A percentile compares a stretch with the other conserved stretches of the same genome.
Evolutionary conservation across 2,797 vertebrate genomes (phyloP).

Genomic region (Anguilla megastoma): DNA sequence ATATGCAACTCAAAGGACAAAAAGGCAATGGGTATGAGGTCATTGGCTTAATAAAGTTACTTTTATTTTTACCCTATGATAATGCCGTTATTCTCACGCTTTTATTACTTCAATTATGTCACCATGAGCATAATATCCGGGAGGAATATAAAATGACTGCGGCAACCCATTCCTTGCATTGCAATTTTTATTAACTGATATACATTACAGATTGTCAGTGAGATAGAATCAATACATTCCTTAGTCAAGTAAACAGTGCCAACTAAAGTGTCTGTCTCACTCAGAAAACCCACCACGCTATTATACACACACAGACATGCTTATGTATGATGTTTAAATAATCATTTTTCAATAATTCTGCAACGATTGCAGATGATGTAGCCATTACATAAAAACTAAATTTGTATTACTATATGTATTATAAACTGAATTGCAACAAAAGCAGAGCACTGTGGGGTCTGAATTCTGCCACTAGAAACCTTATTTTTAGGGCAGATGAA

Average conservation of each 20-base stretch:
- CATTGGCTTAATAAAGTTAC: background rate
- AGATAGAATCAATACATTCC: background rate
- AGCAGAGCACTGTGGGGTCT: too few species aligned
- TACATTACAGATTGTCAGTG: constrained; percentile 10
- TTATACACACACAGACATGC: background rate
- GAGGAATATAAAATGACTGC: constrained; percentile 6
- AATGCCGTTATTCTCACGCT: background rate
- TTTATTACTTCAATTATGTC: constrained; percentile 22
- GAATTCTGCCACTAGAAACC: too few species aligned
- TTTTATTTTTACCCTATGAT: constrained; percentile 11
- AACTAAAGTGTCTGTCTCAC: background rate
- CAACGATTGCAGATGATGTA: too few species aligned
- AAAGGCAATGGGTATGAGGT: background rate
- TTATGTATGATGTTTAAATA: background rate
- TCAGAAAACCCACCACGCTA: background rate
- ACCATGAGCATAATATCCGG: constrained; percentile 2
- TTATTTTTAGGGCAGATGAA: too few species aligned
- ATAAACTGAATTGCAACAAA: too few species aligned
- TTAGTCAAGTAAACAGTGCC: background rate
- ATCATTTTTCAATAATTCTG: too few species aligned
- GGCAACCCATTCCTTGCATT: background rate
- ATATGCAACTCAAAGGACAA: background rate
- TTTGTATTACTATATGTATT: too few species aligned
- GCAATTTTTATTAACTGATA: constrained; percentile 15
- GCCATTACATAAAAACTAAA: too few species aligned